phyloP scores from a whole-genome alignment of 2,888 invertebrate species.

The Heliothis peltigera region DNA sequence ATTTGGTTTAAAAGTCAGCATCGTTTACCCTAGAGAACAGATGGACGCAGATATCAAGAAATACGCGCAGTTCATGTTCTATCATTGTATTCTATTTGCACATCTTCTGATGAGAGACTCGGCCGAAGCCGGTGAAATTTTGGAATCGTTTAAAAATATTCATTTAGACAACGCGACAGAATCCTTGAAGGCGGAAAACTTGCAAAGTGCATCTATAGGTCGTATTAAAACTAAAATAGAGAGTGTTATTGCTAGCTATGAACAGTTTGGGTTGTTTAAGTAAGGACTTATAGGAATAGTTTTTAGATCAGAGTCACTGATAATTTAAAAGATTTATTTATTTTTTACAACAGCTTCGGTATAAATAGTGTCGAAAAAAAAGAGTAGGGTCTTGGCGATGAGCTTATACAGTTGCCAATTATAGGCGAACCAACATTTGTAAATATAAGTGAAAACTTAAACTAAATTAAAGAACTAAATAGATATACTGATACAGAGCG shows the following conservation, averaged over 20 bases:
- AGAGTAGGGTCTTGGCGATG: too few relatives aligned
- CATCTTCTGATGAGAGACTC: slow-evolving; percentile 51
- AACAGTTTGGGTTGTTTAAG: slow-evolving; percentile 53
- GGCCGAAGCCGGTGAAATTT: slow-evolving; percentile 50
- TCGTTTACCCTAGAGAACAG: slow-evolving; percentile 60
- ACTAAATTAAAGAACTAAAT: too few relatives aligned
- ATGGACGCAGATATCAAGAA: slow-evolving; percentile 63
- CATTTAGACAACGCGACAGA: slow-evolving; percentile 11
- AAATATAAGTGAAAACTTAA: too few relatives aligned
- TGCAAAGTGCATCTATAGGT: slow-evolving; percentile 37
- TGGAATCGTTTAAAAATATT: slow-evolving; percentile 34
- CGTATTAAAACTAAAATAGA: slow-evolving; percentile 50
- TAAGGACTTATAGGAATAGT: too few relatives aligned
- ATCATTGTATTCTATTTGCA: slow-evolving; percentile 47
- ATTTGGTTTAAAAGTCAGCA: slow-evolving; percentile 57
- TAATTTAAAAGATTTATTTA: too few relatives aligned
- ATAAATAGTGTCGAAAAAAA: too few relatives aligned
- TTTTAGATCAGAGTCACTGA: too few relatives aligned
- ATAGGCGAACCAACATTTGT: too few relatives aligned
- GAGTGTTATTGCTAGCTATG: slow-evolving; percentile 60
- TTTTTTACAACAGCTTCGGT: too few relatives aligned
- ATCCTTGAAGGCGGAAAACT: slow-evolving; percentile 7
- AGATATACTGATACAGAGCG: too few relatives aligned
- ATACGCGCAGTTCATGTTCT: slow-evolving; percentile 58
- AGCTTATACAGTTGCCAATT: too few relatives aligned